Evolutionary conservation across 2,888 invertebrate genomes (phyloP).

Genomic region (Atethmia centrago): DNA sequence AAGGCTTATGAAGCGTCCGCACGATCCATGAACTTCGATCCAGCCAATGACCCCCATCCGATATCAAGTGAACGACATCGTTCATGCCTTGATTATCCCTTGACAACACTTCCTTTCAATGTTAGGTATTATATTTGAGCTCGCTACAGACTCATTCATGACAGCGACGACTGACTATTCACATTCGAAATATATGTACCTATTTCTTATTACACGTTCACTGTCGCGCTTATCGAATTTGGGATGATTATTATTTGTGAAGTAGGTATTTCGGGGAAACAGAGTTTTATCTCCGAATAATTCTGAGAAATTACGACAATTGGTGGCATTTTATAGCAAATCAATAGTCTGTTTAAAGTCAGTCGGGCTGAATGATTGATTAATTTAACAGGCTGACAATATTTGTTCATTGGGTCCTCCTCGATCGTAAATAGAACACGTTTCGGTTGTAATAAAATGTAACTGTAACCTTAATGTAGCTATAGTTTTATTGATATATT

Average conservation of each 20-base stretch:
- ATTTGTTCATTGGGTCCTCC: conserved; percentile 19
- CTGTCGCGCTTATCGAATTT: conserved; percentile 35
- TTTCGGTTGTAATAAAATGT: neutral
- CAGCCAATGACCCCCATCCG: conserved; percentile 82
- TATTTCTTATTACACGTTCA: conserved; percentile 23
- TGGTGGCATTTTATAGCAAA: conserved; percentile 9
- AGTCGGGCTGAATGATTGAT: conserved; percentile 33
- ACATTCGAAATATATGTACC: conserved; percentile 22
- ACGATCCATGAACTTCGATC: conserved; percentile 79
- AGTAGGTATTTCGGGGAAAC: conserved; percentile 25
- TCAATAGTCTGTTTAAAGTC: conserved; percentile 25
- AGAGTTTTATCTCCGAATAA: conserved; percentile 37
- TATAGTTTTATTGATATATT: neutral
- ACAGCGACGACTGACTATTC: conserved; percentile 25
- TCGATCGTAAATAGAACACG: conserved; percentile 26
- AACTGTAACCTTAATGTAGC: neutral
- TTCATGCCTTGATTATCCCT: conserved; percentile 87
- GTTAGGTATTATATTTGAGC: conserved; percentile 65
- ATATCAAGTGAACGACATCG: conserved; percentile 85
- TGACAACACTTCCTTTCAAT: conserved; percentile 84
- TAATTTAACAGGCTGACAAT: conserved; percentile 29
- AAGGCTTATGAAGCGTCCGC: conserved; percentile 70
- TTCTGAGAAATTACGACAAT: conserved; percentile 12
- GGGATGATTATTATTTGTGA: conserved; percentile 35
- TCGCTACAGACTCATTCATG: conserved; percentile 55